A percentile compares a stretch with the other conserved stretches of the same genome.
phyloP scores from a whole-genome alignment of 2,113 vertebrate species.

The Mus pahari region DNA sequence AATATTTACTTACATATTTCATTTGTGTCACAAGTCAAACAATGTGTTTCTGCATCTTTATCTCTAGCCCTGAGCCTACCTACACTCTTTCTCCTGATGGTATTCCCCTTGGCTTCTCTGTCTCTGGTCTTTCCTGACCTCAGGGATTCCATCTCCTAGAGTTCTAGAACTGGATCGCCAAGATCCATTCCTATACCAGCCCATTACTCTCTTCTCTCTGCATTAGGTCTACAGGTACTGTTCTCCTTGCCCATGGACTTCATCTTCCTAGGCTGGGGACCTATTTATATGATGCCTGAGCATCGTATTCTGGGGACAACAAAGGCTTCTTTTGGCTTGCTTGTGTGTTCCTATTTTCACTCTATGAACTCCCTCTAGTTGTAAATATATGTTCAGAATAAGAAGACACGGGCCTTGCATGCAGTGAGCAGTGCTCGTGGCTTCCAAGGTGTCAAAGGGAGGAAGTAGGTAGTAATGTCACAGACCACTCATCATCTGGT shows the following conservation, averaged over 20 bases:
- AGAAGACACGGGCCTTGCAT: not conserved
- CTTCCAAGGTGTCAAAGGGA: not conserved
- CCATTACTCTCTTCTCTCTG: not conserved
- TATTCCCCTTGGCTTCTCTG: not conserved
- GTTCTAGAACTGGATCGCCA: not conserved
- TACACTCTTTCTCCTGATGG: not conserved
- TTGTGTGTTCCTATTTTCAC: not conserved
- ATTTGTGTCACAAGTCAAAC: not conserved
- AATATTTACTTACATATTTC: not conserved
- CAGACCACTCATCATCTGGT: slow-evolving; percentile 12
- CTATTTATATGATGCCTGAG: not conserved
- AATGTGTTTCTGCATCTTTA: not conserved
- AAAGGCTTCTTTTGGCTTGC: not conserved
- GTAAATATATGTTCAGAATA: not conserved
- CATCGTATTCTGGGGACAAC: not conserved
- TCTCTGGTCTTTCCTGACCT: not conserved
- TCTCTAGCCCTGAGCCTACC: not conserved
- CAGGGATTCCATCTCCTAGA: not conserved
- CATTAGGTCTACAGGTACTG: not conserved
- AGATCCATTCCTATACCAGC: not conserved
- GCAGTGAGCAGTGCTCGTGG: not conserved
- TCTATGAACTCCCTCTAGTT: not conserved
- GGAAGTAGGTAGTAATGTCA: not conserved
- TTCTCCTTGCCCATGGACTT: not conserved
- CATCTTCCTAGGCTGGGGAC: not conserved